A percentile compares a stretch with the other conserved stretches of the same genome.
phyloP scores from a whole-genome alignment of 2,797 vertebrate species.

The Sus cebifrons region DNA sequence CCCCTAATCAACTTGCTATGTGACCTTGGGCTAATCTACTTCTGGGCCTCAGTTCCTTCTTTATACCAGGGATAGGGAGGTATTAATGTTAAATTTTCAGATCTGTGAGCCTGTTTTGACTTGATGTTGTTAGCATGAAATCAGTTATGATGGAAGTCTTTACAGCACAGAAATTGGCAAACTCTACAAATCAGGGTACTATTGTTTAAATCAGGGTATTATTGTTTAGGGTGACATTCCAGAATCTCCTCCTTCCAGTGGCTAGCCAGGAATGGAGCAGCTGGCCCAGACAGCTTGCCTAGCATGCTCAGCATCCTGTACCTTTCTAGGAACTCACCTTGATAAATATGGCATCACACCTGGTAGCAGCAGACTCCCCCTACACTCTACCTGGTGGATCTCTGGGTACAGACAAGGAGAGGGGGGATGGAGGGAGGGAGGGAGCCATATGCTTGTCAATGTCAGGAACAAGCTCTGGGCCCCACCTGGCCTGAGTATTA shows the following conservation, averaged over 20 bases:
- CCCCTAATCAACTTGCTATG: not conserved
- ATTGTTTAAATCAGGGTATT: not conserved
- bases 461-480: constrained; percentile 44
- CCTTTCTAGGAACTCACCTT: constrained; percentile 48
- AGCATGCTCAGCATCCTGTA: not conserved
- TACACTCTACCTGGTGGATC: not conserved
- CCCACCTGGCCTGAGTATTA: not conserved
- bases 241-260: not conserved
- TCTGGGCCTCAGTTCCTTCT: not conserved
- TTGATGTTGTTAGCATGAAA: not conserved
- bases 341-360: constrained; percentile 79
- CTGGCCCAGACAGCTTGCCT: constrained; percentile 61
- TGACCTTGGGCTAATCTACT: not conserved
- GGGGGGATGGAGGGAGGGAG: not conserved
- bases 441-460: not conserved
- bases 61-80: not conserved
- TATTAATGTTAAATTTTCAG: not conserved
- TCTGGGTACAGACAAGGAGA: not conserved
- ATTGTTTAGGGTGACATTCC: not conserved
- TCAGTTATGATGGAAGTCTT: not conserved
- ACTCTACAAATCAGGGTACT: not conserved
- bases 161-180: constrained; percentile 53
- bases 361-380: constrained; percentile 33
- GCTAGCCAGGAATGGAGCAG: constrained; percentile 3
- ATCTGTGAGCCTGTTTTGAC: not conserved